phyloP scores from a whole-genome alignment of 2,888 invertebrate genomes.

The Enoplolaimus lenunculus region DNA sequence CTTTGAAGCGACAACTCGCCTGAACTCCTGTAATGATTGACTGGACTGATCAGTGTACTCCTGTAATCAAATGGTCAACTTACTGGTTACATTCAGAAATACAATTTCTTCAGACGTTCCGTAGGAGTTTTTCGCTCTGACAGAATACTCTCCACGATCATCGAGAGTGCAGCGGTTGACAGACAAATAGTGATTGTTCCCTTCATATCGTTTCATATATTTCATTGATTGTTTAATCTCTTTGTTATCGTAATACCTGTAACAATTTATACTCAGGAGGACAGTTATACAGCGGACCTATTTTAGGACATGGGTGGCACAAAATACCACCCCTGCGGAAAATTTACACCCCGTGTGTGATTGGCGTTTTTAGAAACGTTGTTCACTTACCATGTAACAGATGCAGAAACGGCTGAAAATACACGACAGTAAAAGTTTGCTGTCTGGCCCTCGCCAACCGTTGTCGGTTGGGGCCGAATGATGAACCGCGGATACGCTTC shows the following conservation, averaged over 20 bases:
- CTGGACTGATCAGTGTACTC: too few relatives aligned
- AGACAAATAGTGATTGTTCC: slow-evolving; percentile 89
- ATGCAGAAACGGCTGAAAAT: slow-evolving; percentile 77
- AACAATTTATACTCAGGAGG: too few relatives aligned
- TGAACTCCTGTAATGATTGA: too few relatives aligned
- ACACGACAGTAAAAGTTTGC: slow-evolving; percentile 94
- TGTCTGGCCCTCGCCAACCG: slow-evolving; percentile 90
- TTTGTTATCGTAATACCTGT: slow-evolving; percentile 62
- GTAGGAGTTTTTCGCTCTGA: slow-evolving; percentile 88
- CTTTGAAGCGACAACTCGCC: too few relatives aligned
- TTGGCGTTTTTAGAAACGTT: too few relatives aligned
- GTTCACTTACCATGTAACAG: slow-evolving; percentile 63
- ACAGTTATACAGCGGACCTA: too few relatives aligned
- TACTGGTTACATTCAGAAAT: slow-evolving; percentile 85
- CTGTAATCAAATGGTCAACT: too few relatives aligned
- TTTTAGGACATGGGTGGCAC: too few relatives aligned
- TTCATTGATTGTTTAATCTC: slow-evolving; percentile 92
- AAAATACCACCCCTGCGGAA: too few relatives aligned
- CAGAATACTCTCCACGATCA: slow-evolving; percentile 91
- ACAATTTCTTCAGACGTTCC: slow-evolving; percentile 88
- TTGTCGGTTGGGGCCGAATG: slow-evolving; percentile 83
- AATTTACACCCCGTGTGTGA: too few relatives aligned
- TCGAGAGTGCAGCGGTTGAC: slow-evolving; percentile 87
- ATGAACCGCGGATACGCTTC: slow-evolving; percentile 97
- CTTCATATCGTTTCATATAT: slow-evolving; percentile 93